Base-by-base conservation (phyloP, 2,797 vertebrate genomes). In the Peromyscus melanophrys region DNA sequence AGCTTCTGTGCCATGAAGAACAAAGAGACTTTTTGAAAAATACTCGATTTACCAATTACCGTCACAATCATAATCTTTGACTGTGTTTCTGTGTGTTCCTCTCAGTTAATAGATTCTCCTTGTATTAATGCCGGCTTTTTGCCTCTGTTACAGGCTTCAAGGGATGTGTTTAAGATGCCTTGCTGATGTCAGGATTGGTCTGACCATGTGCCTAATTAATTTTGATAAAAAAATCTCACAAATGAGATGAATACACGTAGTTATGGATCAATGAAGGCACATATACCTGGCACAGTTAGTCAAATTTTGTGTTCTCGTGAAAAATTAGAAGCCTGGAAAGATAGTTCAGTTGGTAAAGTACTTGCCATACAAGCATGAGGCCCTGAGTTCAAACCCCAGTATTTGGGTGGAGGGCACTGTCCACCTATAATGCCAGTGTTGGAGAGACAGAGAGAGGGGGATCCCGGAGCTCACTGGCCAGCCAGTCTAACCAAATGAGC, bases 31-130 rank as follows among this genome's bases (percentile, higher is more conserved):
- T 98, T 98, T 97, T 37, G 80, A 97, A 98, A 98, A 98, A 98
- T 97, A 97, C 29, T 97, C 97, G 96, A 86, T 98, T 98, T 98
- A 96, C 96, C 98, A 98, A 97, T 98, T 98, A 98, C 97, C 97
- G 96, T 98, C 97, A 97, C 43, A 97, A 65, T 92, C 96, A 94
- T 90, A 52, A 88, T 95, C 97, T 98, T 98, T 98, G 93, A 98
- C 90, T 95, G 89, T 83, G 97, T 85, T 95, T 93, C 3, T 86
- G 92, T 97, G 94, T 98, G 97, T 98, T 97, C 82, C 97, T 96
- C 89, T 93, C 88, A 88, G 94, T 84, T 97, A 97, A 97, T 98
- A 61, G 96, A 97, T 98, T 98, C 89, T 94, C 69, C 92, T 96
- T 88, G 57, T 94, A 71, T 92, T 95, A 94, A 75, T 69, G 69